These are phyloP conservation scores for Ifrita kowaldi DNA, from an alignment of 2,113 vertebrate genomes.

Conservation along the genomic window DNA sequence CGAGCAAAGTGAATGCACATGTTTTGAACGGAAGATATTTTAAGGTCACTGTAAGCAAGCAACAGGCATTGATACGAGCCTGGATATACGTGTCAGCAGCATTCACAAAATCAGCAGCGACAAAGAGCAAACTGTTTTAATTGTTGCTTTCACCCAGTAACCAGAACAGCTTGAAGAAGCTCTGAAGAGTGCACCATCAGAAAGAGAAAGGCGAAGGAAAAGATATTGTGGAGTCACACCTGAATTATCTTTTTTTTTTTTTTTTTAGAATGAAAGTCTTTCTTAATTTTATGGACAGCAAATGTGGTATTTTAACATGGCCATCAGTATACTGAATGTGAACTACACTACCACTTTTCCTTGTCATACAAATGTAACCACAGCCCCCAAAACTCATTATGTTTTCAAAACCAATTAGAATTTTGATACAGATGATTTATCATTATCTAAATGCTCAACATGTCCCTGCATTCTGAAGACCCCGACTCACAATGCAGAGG, in stretches of 20 bases:
- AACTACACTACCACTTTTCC: background rate
- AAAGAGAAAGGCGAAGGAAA: background rate
- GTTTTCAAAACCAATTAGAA: background rate
- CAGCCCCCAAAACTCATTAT: fast-evolving
- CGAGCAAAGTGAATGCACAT: background rate
- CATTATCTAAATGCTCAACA: background rate
- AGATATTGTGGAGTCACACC: background rate
- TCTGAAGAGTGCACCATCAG: background rate
- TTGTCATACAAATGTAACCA: background rate
- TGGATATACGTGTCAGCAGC: fast-evolving
- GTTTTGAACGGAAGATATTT: background rate
- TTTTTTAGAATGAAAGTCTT: background rate
- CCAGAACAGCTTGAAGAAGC: background rate
- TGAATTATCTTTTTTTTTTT: background rate
- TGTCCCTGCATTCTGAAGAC: background rate
- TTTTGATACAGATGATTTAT: background rate
- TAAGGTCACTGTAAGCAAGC: background rate
- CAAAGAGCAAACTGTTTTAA: background rate
- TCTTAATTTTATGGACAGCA: background rate
- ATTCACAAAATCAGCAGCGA: background rate
- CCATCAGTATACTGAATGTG: background rate
- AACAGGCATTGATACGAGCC: background rate
- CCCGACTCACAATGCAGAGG: background rate
- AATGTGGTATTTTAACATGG: fast-evolving
- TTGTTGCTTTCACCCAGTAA: background rate